Evolutionary conservation across 2,113 vertebrate genomes (phyloP), one percentile per base, ranked within the genome.

Genomic region (Psephotus haematonotus): DNA sequence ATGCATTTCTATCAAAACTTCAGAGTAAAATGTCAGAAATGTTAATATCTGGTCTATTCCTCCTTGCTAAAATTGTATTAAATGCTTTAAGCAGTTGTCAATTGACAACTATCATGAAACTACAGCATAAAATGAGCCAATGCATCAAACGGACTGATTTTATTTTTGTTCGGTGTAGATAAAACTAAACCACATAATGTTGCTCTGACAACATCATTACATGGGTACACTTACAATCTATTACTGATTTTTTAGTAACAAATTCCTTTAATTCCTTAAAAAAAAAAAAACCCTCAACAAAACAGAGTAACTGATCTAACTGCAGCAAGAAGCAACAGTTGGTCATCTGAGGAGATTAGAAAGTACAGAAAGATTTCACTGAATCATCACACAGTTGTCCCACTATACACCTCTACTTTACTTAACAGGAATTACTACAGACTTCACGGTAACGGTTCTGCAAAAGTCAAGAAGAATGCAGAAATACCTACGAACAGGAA

Each of bases 201-300:
- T 68, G 57, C 16, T 16, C 41, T 64, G 43, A 46, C 59, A 82
- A n/a, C 39, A 78, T 28, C 18, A 4, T 6, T 59, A 63, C 13
- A 70, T 9, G 37, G 11, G 28, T 53, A 55, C 11, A 64, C 20
- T 41, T 65, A 65, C 8, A 72, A 88, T 46, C 63, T 22, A 69
- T 24, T 44, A 64, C 2, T 41, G 4, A n/a, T 12, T 5, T 46
- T 76, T 46, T 28, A 0, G 2, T 14, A 81, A 93, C 20, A 0
- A 27, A 70, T 62, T 69, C 17, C 7, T 39, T 69, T 41, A 47
- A 8, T 65, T 53, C 2, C 2, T 8, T 70, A 27, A 6, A 3
- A 5, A 10, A 55, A 55, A 31, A 50, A 11, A 24, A 50, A 39
- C 39, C 39, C 17, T 31, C 33, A 59, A 59, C 33, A 35, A n/a